These are phyloP conservation scores for Octopus bimaculoides DNA, from an alignment of 1,140 invertebrate genomes.

Conservation along the genomic window DNA sequence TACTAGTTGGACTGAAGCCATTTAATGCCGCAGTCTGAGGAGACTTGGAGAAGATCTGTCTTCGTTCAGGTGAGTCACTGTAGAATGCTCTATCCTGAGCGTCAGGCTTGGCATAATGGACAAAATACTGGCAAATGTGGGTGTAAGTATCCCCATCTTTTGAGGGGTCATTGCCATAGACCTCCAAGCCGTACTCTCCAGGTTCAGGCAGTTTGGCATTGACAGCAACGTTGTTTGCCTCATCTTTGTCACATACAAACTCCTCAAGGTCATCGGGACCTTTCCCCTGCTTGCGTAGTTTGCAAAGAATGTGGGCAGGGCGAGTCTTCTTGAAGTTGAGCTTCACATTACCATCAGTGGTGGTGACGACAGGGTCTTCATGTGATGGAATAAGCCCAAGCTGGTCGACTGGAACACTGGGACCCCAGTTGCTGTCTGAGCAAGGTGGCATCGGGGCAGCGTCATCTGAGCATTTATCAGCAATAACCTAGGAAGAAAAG, in stretches of 20 bases:
- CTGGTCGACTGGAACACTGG: slow-evolving; percentile 51
- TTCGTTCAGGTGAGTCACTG: slow-evolving; percentile 42
- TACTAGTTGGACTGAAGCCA: slow-evolving; percentile 34
- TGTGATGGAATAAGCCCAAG: slow-evolving; percentile 49
- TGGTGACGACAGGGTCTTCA: slow-evolving; percentile 42
- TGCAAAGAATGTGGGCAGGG: slow-evolving; percentile 43
- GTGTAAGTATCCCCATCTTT: slow-evolving; percentile 57
- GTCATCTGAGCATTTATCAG: slow-evolving; percentile 43
- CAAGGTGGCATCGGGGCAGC: slow-evolving; percentile 50
- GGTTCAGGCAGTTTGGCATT: slow-evolving; percentile 39
- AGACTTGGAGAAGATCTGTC: slow-evolving; percentile 8
- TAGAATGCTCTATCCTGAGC: slow-evolving; percentile 48
- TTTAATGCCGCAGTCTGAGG: neutral
- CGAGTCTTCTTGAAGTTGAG: slow-evolving; percentile 44
- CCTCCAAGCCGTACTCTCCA: slow-evolving; percentile 57
- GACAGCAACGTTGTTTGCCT: slow-evolving; percentile 38
- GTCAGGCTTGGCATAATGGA: slow-evolving; percentile 45
- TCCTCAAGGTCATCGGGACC: slow-evolving; percentile 43
- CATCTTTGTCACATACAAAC: slow-evolving; percentile 45
- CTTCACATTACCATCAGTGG: slow-evolving; percentile 35
- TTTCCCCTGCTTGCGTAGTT: slow-evolving; percentile 46
- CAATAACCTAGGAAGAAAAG: slow-evolving; percentile 52
- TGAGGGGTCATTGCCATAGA: slow-evolving; percentile 56
- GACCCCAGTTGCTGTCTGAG: slow-evolving; percentile 57
- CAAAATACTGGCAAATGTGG: slow-evolving; percentile 56